Percentiles rank a stretch among this genome's conserved stretches.
Evolutionary conservation across 1,140 invertebrate genomes (phyloP).

Genomic region (Ceratosolen solmsi): DNA sequence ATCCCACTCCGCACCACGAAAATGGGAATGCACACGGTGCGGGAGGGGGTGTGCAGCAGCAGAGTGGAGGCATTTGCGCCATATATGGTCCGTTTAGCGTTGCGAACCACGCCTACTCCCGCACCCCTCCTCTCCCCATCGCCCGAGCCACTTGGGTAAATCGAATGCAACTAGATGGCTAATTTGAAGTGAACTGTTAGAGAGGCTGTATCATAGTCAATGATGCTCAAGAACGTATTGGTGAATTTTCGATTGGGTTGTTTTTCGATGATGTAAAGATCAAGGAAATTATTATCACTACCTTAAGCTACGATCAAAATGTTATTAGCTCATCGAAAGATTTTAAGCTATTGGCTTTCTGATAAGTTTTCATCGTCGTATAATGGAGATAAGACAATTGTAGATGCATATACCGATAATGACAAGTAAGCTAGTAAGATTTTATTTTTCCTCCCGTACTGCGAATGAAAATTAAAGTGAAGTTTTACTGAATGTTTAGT

Average conservation of each 20-base stretch:
- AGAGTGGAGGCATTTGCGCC: constrained; percentile 52
- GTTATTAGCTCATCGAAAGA: no score
- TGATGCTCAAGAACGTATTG: background rate
- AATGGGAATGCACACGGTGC: background rate
- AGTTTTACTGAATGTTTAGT: no score
- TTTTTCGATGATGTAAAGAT: background rate
- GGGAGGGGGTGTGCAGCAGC: background rate
- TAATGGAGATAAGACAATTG: no score
- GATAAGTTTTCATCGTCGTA: no score
- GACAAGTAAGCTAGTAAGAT: no score
- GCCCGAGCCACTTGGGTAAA: background rate
- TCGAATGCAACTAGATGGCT: background rate
- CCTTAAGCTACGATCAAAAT: no score
- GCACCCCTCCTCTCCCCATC: no score
- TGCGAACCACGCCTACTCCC: constrained; percentile 21
- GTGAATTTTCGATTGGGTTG: background rate
- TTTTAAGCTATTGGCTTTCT: no score
- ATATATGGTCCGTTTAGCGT: constrained; percentile 60
- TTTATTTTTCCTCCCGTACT: no score
- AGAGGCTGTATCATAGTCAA: background rate
- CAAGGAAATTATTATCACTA: background rate
- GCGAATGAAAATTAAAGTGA: no score
- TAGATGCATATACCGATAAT: no score
- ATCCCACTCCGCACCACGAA: background rate
- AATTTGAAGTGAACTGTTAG: background rate